Evolutionary conservation across 2,888 invertebrate species (phyloP).

Genomic region (Eutolmus rufibarbis): DNA sequence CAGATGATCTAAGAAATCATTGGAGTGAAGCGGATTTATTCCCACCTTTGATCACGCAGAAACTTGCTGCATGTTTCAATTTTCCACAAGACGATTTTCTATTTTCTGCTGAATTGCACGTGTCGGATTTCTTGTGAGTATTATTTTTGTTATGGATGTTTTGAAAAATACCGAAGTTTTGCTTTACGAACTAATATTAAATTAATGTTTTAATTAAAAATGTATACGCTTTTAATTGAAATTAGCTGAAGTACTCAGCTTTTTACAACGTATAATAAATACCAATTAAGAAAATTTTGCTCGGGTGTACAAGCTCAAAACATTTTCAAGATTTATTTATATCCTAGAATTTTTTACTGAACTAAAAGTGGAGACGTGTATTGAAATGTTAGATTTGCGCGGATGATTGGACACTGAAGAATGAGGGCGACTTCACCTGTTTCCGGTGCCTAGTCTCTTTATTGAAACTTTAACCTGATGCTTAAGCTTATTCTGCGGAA

Average conservation of each 20-base stretch:
- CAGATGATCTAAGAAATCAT: neutral
- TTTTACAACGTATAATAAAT: neutral
- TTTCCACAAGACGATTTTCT: neutral
- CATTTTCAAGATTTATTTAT: too few species aligned
- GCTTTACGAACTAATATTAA: neutral
- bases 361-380: neutral
- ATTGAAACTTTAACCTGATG: neutral
- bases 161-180: neutral
- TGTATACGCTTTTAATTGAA: neutral
- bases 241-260: neutral
- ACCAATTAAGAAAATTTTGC: neutral
- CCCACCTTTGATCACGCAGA: neutral
- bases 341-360: neutral
- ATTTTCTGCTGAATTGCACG: neutral
- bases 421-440: neutral
- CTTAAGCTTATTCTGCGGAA: neutral
- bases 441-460: neutral
- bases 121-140: neutral
- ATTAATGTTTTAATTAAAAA: neutral
- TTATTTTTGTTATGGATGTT: neutral
- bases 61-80: neutral
- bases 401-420: neutral
- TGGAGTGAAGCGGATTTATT: neutral
- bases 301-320: neutral
- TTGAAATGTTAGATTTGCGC: neutral